Evolutionary conservation across 1,140 invertebrate genomes (phyloP), one percentile per base, ranked within the genome.

Genomic region (Phymorhynchus buccinoides): DNA sequence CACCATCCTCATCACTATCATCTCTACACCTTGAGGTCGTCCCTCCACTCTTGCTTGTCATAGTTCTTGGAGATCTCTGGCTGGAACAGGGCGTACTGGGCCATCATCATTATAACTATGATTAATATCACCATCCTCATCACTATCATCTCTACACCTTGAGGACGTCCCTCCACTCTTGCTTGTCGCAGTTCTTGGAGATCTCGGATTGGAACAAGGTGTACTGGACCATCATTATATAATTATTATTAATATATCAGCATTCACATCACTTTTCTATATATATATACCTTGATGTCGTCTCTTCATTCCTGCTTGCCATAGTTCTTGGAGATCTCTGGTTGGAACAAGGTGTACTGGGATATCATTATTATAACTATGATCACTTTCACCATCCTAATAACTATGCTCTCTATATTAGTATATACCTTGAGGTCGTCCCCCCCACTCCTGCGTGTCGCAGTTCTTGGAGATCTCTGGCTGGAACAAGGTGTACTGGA

Each of bases 1-100:
- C n/a, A n/a, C n/a, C n/a, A n/a, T n/a, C n/a, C n/a, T n/a, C n/a
- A n/a, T n/a, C n/a, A n/a, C n/a, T n/a, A n/a, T n/a, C n/a, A n/a
- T n/a, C n/a, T n/a, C n/a, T n/a, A n/a, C 86, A 93, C 89, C 89
- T 94, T 94, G 27, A 93, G 86, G 83, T 94, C 93, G 86, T 94
- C 93, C 83, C 93, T 90, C 93, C 93, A 94, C 86, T 94, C 93
- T 37, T 81, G 87, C 84, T 90, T 93, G 22, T 93, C 92, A 86
- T 94, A 94, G 86, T 92, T 93, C 88, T 93, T 93, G 44, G 92
- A 92, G 83, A 94, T 94, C 87, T 94, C 93, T 32, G 93, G 93
- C 80, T 93, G 93, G 85, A 93, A 93, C 0, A 94, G 68, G 9
- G 87, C 84, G 84, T 93, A 91, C 6, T 90, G 89, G 32, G 93